A percentile compares a stretch with the other conserved stretches of the same genome.
These are phyloP conservation scores for Microtus ochrogaster DNA, from an alignment of 2,113 vertebrate species.

Conservation along the genomic window DNA sequence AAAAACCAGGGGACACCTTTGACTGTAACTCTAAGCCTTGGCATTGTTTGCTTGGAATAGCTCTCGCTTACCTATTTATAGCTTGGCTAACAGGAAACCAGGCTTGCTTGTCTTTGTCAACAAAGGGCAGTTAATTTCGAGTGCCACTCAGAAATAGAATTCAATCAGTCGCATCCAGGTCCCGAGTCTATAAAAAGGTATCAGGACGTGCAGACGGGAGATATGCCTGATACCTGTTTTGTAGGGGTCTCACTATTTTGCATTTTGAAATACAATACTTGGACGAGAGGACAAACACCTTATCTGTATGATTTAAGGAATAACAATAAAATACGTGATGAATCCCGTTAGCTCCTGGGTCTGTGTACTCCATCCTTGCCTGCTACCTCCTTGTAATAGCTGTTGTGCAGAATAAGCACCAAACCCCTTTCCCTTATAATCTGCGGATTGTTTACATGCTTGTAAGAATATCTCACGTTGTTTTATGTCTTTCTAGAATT, in stretches of 20 bases:
- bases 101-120: background rate
- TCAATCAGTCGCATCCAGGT: background rate
- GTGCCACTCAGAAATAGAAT: background rate
- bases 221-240: background rate
- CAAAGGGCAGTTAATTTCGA: background rate
- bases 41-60: constrained; percentile 52
- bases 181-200: background rate
- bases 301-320: background rate
- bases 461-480: background rate
- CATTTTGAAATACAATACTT: constrained; percentile 31
- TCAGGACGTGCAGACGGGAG: background rate
- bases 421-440: background rate
- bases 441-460: background rate
- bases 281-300: background rate
- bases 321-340: background rate
- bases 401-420: background rate
- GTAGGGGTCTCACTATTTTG: background rate
- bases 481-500: background rate
- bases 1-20: constrained; percentile 12
- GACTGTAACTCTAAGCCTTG: background rate
- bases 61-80: constrained; percentile 48
- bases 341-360: background rate
- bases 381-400: background rate
- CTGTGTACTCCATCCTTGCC: background rate
- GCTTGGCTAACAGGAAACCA: constrained; percentile 37